A percentile compares a stretch with the other conserved stretches of the same genome.
Conservation (phyloP, 1,140 invertebrate genomes). For the Musca vetustissima region DNA sequence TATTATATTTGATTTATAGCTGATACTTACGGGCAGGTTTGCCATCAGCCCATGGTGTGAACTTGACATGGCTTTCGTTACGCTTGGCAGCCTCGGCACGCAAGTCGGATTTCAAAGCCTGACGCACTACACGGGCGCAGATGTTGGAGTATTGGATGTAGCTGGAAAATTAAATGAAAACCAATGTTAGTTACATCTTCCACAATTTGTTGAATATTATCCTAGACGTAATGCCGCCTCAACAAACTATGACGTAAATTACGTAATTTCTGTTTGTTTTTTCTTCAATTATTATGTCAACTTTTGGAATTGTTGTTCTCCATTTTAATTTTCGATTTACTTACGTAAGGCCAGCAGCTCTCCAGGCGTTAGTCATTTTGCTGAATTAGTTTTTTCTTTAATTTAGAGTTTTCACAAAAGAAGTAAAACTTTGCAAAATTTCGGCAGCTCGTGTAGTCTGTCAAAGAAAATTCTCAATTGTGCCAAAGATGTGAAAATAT, state of each 20-base stretch:
- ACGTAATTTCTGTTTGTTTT: constrained; percentile 36
- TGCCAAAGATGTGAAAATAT: background rate
- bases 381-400: constrained; percentile 14
- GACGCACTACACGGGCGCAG: constrained; percentile 77
- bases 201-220: no score
- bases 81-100: constrained; percentile 74
- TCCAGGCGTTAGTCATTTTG: constrained; percentile 65
- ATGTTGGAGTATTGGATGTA: constrained; percentile 93
- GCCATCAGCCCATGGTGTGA: constrained; percentile 84
- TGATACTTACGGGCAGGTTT: constrained; percentile 76
- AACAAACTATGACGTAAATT: constrained; percentile 41
- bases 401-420: background rate
- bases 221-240: no score
- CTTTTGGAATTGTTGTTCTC: constrained; percentile 27
- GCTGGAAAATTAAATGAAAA: constrained; percentile 61
- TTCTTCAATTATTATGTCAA: constrained; percentile 29
- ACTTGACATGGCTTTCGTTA: constrained; percentile 72
- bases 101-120: constrained; percentile 74
- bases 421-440: constrained; percentile 18
- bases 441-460: constrained; percentile 10
- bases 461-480: constrained; percentile 16
- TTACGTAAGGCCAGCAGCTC: constrained; percentile 67
- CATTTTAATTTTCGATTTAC: constrained; percentile 33
- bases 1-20: background rate
- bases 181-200: no score